Evolutionary conservation across 2,113 vertebrate genomes (phyloP), one percentile per base, ranked within the genome.

Genomic region (Mobula birostris): DNA sequence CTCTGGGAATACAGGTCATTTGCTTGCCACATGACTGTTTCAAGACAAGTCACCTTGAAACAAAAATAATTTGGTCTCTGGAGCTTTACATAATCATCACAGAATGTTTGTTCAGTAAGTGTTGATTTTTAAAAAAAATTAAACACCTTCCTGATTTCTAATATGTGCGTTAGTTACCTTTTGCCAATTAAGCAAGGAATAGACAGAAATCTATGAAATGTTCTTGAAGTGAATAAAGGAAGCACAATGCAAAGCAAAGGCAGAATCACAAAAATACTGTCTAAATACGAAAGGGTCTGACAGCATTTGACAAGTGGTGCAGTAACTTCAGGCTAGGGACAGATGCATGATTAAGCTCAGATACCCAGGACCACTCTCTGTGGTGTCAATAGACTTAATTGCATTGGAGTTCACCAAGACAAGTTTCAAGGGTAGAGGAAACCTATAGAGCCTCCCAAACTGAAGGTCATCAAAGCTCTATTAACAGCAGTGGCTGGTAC

Each of bases 31-130:
- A 70, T 70, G 7, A 63, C 14, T 21, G n/a, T 12, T 91, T 91
- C 63, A 70, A 92, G 70, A 24, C 68, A 74, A 48, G 90, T 93
- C 90, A 93, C 90, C 90, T 72, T 93, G 90, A 72, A 93, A 56
- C 68, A 93, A 93, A 91, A 74, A 74, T 74, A 72, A 93, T 74
- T 40, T 74, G 32, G 90, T 74, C 90, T 70, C 36, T 7, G 8
- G 36, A 21, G 36, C 32, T 93, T 93, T 40, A 74, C 21, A 36
- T 93, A 93, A 93, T n/a, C 32, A 74, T 72, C 68, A 66, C 11
- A 88, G 63, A 88, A 88, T 88, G 85, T 88, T 88, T 88, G 85
- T 63, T 88, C 58, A 88, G 56, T 88, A 66, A 88, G 58, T 88
- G 58, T 17, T n/a, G 29, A 63, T 85, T 61, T 58, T 77, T 36